These are phyloP conservation scores for Synchiropus splendidus DNA, from an alignment of 2,113 vertebrate species.

Conservation along the genomic window DNA sequence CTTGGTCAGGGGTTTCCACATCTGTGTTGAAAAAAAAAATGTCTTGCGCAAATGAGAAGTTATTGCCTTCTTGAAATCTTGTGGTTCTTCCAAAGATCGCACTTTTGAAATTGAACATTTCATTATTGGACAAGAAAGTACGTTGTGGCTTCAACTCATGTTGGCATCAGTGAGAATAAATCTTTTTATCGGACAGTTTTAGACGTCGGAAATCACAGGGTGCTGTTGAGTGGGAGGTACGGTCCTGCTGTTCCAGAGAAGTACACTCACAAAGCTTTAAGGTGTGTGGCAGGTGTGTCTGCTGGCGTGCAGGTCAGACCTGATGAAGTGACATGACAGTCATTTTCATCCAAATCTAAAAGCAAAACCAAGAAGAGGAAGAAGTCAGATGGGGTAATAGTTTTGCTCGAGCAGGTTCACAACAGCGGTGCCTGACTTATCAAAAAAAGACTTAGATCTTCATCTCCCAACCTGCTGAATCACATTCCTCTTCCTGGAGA, in stretches of 20 bases:
- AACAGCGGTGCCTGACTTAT: conserved; percentile 10
- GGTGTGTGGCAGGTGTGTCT: conserved; percentile 14
- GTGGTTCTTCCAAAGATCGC: too few species aligned
- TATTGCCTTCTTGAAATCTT: too few species aligned
- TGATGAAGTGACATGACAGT: conserved; percentile 27
- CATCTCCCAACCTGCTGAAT: conserved; percentile 23
- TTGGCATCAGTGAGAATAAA: too few species aligned
- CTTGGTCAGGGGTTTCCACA: too few species aligned
- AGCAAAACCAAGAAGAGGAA: conserved; percentile 9
- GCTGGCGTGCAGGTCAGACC: conserved; percentile 38
- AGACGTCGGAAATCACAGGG: neutral
- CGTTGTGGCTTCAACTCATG: too few species aligned
- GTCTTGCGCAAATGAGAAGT: too few species aligned
- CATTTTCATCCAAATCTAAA: conserved; percentile 5
- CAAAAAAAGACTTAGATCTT: conserved; percentile 3
- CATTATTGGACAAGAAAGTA: too few species aligned
- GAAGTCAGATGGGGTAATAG: neutral
- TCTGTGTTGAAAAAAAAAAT: too few species aligned
- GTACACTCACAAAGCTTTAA: too few species aligned
- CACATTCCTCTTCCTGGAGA: conserved; percentile 21
- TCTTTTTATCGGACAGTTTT: too few species aligned
- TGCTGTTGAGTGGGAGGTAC: neutral
- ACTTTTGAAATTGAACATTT: too few species aligned
- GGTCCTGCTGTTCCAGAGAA: too few species aligned
- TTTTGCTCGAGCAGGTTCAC: conserved; percentile 11